Evolutionary conservation across 2,113 vertebrate species (phyloP).

Genomic region (Chaetops frenatus): DNA sequence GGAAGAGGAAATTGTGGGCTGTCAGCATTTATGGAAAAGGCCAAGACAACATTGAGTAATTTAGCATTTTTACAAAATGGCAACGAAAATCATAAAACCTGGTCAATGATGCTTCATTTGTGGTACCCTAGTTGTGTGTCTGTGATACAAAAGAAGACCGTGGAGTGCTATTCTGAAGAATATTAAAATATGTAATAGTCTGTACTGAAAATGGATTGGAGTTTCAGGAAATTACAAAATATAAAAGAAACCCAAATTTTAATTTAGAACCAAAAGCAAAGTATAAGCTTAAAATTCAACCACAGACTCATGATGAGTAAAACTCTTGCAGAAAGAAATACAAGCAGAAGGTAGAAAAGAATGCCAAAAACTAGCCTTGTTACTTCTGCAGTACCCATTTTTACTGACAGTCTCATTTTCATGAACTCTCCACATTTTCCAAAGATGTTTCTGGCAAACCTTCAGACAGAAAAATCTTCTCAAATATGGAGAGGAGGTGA

Average conservation of each 20-base stretch:
- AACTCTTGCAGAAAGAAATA: not conserved
- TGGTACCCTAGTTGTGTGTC: not conserved
- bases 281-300: not conserved
- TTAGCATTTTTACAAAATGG: slow-evolving; percentile 29
- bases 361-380: not conserved
- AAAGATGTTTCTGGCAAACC: not conserved
- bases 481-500: not conserved
- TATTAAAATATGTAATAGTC: not conserved
- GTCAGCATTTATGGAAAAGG: slow-evolving; percentile 67
- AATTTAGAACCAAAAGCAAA: not conserved
- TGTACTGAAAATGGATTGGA: not conserved
- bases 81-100: slow-evolving; percentile 1
- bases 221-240: slow-evolving; percentile 5
- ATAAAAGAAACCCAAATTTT: slow-evolving; percentile 6
- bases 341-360: not conserved
- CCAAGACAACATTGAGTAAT: slow-evolving; percentile 55
- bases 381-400: not conserved
- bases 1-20: slow-evolving; percentile 63
- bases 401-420: not conserved
- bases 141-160: slow-evolving; percentile 8
- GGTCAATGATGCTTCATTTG: slow-evolving; percentile 25
- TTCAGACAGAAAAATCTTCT: not conserved
- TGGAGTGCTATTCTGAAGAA: not conserved
- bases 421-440: not conserved
- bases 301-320: not conserved